These are phyloP conservation scores for Zoanthus gigantus DNA, from an alignment of 92 coral and sea anemone species.

Conservation along the genomic window DNA sequence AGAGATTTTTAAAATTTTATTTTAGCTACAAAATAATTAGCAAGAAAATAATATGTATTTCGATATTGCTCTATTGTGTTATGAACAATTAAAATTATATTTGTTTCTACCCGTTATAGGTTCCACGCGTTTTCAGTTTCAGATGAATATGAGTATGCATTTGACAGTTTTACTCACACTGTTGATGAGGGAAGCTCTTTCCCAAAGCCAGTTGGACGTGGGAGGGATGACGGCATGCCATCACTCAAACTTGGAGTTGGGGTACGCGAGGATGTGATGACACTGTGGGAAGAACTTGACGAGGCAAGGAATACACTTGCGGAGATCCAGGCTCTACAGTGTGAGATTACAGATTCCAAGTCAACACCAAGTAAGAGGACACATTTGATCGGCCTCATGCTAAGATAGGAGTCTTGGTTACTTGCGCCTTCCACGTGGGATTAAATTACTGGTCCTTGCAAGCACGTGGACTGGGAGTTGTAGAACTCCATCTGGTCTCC, in stretches of 20 bases:
- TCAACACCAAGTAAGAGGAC: slow-evolving; percentile 73
- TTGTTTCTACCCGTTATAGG: slow-evolving; percentile 46
- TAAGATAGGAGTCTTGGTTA: neutral
- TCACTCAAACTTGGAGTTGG: slow-evolving; percentile 92
- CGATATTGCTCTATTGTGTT: too few relatives aligned
- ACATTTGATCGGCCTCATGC: neutral
- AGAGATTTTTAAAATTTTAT: too few relatives aligned
- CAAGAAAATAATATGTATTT: too few relatives aligned
- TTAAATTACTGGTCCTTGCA: too few relatives aligned
- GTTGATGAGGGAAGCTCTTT: slow-evolving; percentile 55
- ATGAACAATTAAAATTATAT: neutral
- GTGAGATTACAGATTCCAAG: slow-evolving; percentile 81
- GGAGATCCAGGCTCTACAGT: slow-evolving; percentile 92
- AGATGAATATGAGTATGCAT: slow-evolving; percentile 77
- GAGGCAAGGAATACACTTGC: slow-evolving; percentile 93
- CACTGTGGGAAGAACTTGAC: slow-evolving; percentile 92
- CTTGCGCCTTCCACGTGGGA: neutral
- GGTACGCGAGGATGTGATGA: slow-evolving; percentile 94
- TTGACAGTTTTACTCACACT: slow-evolving; percentile 69
- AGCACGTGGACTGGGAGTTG: too few relatives aligned
- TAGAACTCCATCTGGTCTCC: too few relatives aligned
- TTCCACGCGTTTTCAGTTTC: slow-evolving; percentile 96
- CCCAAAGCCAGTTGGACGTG: slow-evolving; percentile 73
- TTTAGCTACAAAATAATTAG: too few relatives aligned
- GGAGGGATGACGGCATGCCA: slow-evolving; percentile 92